These are phyloP conservation scores for Steinernema feltiae DNA, from an alignment of 1,140 invertebrate genomes.

Conservation along the genomic window DNA sequence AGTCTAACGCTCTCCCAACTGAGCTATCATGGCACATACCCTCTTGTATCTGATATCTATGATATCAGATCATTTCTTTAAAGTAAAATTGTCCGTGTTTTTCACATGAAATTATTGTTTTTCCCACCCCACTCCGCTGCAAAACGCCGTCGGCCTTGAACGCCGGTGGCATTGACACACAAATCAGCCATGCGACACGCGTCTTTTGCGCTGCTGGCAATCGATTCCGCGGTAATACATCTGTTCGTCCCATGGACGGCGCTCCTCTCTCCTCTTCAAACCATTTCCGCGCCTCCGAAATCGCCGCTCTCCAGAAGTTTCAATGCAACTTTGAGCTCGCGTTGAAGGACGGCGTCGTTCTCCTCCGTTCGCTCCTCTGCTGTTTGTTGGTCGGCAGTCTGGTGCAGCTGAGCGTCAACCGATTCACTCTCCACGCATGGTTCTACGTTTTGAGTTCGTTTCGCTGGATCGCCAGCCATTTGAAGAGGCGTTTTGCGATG, in stretches of 20 bases:
- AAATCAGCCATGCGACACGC: not conserved
- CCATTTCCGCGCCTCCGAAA: not conserved
- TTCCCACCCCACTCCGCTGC: not conserved
- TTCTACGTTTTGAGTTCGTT: not conserved
- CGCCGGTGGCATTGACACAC: not conserved
- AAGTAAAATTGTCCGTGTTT: too few relatives aligned
- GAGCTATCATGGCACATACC: constrained; percentile 41
- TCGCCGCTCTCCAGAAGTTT: not conserved
- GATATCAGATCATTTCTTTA: too few relatives aligned
- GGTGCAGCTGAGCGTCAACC: not conserved
- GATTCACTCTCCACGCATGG: not conserved
- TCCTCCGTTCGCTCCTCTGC: not conserved
- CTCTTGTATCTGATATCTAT: too few relatives aligned
- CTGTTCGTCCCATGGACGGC: not conserved
- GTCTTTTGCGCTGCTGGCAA: too few relatives aligned
- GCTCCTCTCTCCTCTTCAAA: too few relatives aligned
- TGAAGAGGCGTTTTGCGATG: too few relatives aligned
- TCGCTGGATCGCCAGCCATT: not conserved
- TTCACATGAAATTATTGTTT: not conserved
- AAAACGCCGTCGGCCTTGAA: not conserved
- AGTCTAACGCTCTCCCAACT: constrained; percentile 49
- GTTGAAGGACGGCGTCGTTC: not conserved
- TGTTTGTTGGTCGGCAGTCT: not conserved
- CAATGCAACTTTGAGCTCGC: not conserved
- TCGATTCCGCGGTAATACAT: not conserved